These are phyloP conservation scores for Ornithoptera priamus DNA, from an alignment of 2,888 invertebrate genomes.

Conservation along the genomic window DNA sequence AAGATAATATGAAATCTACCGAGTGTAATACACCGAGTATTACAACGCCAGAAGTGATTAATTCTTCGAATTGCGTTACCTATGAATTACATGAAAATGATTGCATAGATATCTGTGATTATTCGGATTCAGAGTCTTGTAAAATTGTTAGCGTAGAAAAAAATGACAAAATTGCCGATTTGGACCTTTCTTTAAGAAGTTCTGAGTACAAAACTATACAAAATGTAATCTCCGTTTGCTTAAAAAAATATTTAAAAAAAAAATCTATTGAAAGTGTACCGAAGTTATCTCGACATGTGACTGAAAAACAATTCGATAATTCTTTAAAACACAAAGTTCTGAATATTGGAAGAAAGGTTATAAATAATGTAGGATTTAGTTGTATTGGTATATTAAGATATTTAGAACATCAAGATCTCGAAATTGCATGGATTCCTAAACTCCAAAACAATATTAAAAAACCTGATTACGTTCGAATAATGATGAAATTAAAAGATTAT, in stretches of 20 bases:
- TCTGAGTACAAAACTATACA: conserved; percentile 46
- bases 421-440: conserved; percentile 53
- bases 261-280: conserved; percentile 35
- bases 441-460: conserved; percentile 36
- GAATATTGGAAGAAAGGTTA: conserved; percentile 64
- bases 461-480: conserved; percentile 50
- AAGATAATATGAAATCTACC: conserved; percentile 30
- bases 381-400: conserved; percentile 60
- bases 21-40: conserved; percentile 23
- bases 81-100: conserved; percentile 36
- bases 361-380: conserved; percentile 52
- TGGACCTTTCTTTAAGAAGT: conserved; percentile 32
- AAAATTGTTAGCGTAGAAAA: conserved; percentile 32
- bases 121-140: conserved; percentile 49
- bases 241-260: conserved; percentile 48
- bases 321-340: conserved; percentile 62
- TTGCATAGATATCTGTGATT: conserved; percentile 59
- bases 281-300: conserved; percentile 1
- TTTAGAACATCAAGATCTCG: conserved; percentile 60
- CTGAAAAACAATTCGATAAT: conserved; percentile 41
- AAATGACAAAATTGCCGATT: conserved; percentile 28
- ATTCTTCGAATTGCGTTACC: conserved; percentile 17
- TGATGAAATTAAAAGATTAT: conserved; percentile 45
- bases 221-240: conserved; percentile 52
- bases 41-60: background rate